Percentiles rank a stretch among this genome's conserved stretches.
phyloP scores from a whole-genome alignment of 2,888 invertebrate genomes.

The Abscondita cerata region DNA sequence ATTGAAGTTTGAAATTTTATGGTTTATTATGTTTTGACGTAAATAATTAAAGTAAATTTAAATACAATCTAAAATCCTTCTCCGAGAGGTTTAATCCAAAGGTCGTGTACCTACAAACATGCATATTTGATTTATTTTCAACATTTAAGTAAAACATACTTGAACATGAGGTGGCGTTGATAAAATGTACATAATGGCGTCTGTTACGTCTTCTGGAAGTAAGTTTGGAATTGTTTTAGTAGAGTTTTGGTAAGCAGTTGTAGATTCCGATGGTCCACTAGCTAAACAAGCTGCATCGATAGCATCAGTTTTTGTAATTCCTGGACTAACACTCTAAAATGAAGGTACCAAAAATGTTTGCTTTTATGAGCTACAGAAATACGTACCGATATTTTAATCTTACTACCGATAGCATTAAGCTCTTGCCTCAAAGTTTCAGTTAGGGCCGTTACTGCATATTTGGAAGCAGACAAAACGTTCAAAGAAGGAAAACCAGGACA shows the following conservation, averaged over 20 bases:
- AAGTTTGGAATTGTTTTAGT: slow-evolving; percentile 8
- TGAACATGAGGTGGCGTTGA: slow-evolving; percentile 31
- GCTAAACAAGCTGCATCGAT: slow-evolving; percentile 1
- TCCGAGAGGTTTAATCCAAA: background rate
- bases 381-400: slow-evolving; percentile 45
- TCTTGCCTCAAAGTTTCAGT: slow-evolving; percentile 1
- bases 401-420: slow-evolving; percentile 46
- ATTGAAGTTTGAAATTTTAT: no score
- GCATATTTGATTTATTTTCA: background rate
- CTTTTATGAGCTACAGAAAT: background rate
- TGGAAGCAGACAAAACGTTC: background rate
- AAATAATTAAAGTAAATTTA: background rate
- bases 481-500: background rate
- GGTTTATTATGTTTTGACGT: slow-evolving; percentile 1
- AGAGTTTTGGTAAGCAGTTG: background rate
- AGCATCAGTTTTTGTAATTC: background rate
- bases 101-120: slow-evolving; percentile 1
- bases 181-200: slow-evolving; percentile 22
- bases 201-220: slow-evolving; percentile 23
- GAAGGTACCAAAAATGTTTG: slow-evolving; percentile 16
- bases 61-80: background rate
- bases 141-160: slow-evolving; percentile 7
- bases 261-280: background rate
- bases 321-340: slow-evolving; percentile 13
- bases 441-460: slow-evolving; percentile 1